Conservation (phyloP, 2,888 invertebrate species). For the Anagyrus pseudococci region DNA sequence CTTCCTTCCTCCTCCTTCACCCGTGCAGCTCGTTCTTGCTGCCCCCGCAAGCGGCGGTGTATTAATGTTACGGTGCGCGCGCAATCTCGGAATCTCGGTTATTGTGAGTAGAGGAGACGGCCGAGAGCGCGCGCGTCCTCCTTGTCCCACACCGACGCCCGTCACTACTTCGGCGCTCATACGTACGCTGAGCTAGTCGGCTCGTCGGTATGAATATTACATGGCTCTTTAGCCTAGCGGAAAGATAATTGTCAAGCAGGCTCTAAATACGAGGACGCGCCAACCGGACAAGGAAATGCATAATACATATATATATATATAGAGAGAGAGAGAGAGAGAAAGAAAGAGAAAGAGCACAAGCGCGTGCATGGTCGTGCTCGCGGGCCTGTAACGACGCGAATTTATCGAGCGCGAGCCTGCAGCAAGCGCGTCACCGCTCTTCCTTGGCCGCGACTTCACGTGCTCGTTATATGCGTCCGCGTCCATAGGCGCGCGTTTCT, state of each 20-base stretch:
- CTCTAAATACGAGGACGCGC: constrained; percentile 44
- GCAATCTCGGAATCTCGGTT: constrained; percentile 59
- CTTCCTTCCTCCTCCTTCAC: neutral
- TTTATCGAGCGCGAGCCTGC: constrained; percentile 29
- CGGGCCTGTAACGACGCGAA: constrained; percentile 17
- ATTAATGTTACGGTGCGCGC: constrained; percentile 61
- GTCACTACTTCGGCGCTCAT: neutral
- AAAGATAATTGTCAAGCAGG: constrained; percentile 61
- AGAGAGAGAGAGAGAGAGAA: too few species aligned
- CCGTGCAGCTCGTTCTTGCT: too few species aligned
- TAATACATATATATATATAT: constrained; percentile 46
- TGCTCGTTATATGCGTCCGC: neutral
- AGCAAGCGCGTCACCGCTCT: neutral
- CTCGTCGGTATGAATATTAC: constrained; percentile 58
- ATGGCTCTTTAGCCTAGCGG: constrained; percentile 60
- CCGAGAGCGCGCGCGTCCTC: constrained; percentile 53
- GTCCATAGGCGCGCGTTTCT: neutral
- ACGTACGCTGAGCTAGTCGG: constrained; percentile 39
- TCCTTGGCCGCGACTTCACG: neutral
- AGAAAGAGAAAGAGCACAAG: too few species aligned
- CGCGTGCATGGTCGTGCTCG: neutral
- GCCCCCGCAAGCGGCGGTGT: constrained; percentile 37
- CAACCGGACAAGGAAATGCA: constrained; percentile 57
- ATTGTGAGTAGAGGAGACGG: constrained; percentile 48
- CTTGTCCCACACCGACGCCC: constrained; percentile 39